A percentile compares a stretch with the other conserved stretches of the same genome.
Evolutionary conservation across 2,113 vertebrate genomes (phyloP).

Genomic region (Andinoacara biseriatus): DNA sequence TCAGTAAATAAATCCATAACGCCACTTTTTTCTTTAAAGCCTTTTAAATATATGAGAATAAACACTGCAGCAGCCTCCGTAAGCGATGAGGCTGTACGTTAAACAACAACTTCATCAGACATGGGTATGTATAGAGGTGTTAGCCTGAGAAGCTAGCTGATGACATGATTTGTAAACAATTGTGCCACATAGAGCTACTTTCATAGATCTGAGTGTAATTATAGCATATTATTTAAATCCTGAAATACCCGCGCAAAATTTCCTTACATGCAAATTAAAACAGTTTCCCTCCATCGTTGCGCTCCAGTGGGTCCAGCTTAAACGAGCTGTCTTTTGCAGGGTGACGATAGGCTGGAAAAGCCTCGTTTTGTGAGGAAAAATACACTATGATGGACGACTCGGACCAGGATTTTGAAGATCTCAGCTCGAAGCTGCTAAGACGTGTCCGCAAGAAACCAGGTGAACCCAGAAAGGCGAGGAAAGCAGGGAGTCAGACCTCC

Average conservation of each 20-base stretch:
- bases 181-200: neutral
- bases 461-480: slow-evolving; percentile 67
- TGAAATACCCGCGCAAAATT: neutral
- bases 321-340: neutral
- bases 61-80: accelerated
- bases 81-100: slow-evolving; percentile 4
- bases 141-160: slow-evolving; percentile 35
- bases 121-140: slow-evolving; percentile 5
- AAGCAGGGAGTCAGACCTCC: slow-evolving; percentile 2
- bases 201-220: neutral
- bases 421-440: slow-evolving; percentile 85
- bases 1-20: neutral
- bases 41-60: neutral
- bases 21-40: neutral
- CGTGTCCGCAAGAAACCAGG: slow-evolving; percentile 69
- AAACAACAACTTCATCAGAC: neutral
- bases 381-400: slow-evolving; percentile 87
- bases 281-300: neutral
- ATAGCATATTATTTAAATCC: neutral
- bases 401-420: slow-evolving; percentile 89
- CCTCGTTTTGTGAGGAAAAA: neutral
- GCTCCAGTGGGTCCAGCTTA: neutral
- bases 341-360: neutral
- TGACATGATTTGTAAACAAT: neutral
- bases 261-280: neutral